Evolutionary conservation across 53 echinoderm and acorn worm genomes (phyloP).

Genomic region (Temnopleurus reevesii): DNA sequence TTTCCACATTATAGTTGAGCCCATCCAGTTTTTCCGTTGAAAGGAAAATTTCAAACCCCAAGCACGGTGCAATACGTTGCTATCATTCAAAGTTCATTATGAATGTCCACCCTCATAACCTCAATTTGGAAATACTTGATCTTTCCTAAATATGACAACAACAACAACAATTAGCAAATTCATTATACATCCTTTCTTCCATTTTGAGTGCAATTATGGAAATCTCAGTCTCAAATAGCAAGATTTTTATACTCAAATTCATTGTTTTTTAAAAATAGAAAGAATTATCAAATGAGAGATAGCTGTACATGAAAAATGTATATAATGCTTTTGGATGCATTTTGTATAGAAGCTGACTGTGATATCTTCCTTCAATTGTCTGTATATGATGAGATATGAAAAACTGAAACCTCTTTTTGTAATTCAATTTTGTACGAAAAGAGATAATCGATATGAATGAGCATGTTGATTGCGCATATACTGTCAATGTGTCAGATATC

Average conservation of each 20-base stretch:
- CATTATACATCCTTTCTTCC: background rate
- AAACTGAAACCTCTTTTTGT: constrained; percentile 23
- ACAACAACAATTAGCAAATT: no score
- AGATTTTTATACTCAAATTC: constrained; percentile 8
- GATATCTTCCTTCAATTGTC: constrained; percentile 19
- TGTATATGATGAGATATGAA: constrained; percentile 10
- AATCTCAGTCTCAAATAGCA: background rate
- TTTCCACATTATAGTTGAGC: no score
- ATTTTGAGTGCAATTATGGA: constrained; percentile 25
- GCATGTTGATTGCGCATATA: background rate
- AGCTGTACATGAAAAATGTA: background rate
- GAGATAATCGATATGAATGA: background rate
- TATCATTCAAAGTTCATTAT: no score
- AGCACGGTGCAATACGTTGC: no score
- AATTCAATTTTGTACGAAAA: constrained; percentile 7
- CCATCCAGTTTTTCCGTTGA: no score
- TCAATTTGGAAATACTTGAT: no score
- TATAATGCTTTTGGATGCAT: background rate
- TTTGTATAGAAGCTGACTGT: constrained; percentile 6
- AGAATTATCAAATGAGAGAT: background rate
- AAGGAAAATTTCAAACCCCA: no score
- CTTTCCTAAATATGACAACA: no score
- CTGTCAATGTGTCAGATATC: background rate
- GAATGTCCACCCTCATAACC: no score
- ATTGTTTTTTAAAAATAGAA: background rate